Evolutionary conservation across 2,888 invertebrate genomes (phyloP).

Genomic region (Harpalus rufipes): DNA sequence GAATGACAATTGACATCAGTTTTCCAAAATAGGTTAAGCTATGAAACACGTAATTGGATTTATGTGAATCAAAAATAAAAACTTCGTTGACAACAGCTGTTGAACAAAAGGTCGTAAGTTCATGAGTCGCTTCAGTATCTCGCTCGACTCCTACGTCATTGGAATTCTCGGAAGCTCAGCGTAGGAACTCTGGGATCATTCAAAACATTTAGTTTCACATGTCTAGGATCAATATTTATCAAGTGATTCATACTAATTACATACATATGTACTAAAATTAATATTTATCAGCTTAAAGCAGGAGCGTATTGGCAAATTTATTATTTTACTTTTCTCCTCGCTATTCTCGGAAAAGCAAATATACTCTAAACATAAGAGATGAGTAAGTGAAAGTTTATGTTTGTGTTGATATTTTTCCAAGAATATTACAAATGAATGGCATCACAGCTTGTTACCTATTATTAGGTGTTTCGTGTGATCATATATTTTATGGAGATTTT

Average conservation of each 20-base stretch:
- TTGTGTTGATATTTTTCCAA: too few species aligned
- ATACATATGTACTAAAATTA: not conserved
- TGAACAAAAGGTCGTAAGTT: slow-evolving; percentile 27
- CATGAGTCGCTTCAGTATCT: slow-evolving; percentile 35
- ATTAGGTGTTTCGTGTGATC: too few species aligned
- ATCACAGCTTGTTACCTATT: too few species aligned
- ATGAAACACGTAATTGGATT: not conserved
- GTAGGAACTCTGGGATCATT: not conserved
- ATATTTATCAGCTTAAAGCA: not conserved
- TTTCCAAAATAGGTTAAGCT: not conserved
- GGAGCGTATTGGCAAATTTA: not conserved
- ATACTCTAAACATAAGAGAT: not conserved
- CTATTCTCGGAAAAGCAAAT: not conserved
- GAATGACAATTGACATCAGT: not conserved
- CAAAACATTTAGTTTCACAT: slow-evolving; percentile 18
- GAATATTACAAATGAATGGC: too few species aligned
- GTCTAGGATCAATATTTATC: slow-evolving; percentile 22
- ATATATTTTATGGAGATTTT: too few species aligned
- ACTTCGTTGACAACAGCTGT: slow-evolving; percentile 27
- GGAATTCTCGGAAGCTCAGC: slow-evolving; percentile 16
- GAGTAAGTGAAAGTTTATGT: not conserved
- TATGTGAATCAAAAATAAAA: slow-evolving; percentile 24
- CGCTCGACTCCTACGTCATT: not conserved
- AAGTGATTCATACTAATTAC: slow-evolving; percentile 42
- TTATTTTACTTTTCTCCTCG: not conserved